These are phyloP conservation scores for Vultur gryphus DNA, from an alignment of 2,797 vertebrate genomes.

Conservation along the genomic window DNA sequence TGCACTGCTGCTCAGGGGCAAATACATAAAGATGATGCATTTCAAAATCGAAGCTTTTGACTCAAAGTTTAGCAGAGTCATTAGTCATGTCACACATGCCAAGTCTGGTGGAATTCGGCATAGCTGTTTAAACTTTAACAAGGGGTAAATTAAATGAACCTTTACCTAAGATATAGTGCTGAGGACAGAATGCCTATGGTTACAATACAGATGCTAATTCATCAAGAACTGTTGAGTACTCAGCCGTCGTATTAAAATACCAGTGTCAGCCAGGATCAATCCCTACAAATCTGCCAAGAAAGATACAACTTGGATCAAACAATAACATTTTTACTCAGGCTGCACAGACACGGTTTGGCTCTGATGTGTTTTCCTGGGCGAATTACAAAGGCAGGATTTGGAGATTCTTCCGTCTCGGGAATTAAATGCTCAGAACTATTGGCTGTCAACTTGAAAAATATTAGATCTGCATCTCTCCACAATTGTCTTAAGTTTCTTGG, in stretches of 20 bases:
- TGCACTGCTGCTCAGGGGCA: not conserved
- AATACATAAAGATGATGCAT: not conserved
- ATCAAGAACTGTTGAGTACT: not conserved
- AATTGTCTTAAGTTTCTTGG: conserved; percentile 58
- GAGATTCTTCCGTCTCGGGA: conserved; percentile 18
- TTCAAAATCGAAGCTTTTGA: not conserved
- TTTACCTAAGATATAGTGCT: not conserved
- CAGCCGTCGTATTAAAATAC: not conserved
- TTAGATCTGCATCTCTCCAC: conserved; percentile 51
- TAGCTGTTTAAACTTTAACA: conserved; percentile 29
- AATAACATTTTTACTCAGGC: conserved; percentile 17
- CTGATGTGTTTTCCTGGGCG: conserved; percentile 41
- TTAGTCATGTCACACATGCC: conserved; percentile 19
- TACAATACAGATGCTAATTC: not conserved
- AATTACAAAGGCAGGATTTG: conserved; percentile 51
- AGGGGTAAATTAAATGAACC: conserved; percentile 5
- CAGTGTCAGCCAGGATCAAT: conserved; percentile 29
- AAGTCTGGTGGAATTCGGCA: conserved; percentile 20
- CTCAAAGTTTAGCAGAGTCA: not conserved
- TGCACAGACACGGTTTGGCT: conserved; percentile 28
- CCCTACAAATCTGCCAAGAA: conserved; percentile 45
- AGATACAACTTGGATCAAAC: conserved; percentile 52
- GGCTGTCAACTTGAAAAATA: conserved; percentile 52
- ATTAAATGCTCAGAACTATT: conserved; percentile 46
- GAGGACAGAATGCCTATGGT: not conserved